phyloP scores from a whole-genome alignment of 2,113 vertebrate genomes.

The Varanus komodoensis region DNA sequence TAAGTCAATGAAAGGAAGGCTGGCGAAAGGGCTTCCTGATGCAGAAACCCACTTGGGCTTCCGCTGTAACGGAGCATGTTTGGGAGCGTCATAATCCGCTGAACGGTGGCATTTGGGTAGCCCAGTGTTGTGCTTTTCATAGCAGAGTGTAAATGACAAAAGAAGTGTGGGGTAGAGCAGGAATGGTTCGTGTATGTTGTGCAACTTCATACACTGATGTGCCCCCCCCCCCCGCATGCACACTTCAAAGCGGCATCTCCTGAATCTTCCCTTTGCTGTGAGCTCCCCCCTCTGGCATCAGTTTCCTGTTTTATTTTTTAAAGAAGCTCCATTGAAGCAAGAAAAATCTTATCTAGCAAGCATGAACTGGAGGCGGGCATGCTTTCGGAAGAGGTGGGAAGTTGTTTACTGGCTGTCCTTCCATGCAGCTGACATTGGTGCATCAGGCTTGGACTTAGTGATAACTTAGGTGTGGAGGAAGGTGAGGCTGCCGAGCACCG shows the following conservation, averaged over 20 bases:
- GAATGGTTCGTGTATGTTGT: background rate
- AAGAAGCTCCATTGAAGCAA: background rate
- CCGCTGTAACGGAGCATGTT: constrained; percentile 52
- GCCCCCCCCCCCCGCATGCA: background rate
- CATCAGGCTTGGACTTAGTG: background rate
- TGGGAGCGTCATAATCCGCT: constrained; percentile 54
- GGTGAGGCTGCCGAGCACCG: background rate
- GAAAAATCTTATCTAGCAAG: background rate
- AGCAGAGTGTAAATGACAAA: constrained; percentile 39
- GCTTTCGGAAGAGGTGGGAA: background rate
- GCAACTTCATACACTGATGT: constrained; percentile 10
- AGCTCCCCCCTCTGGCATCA: constrained; percentile 83
- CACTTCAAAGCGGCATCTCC: background rate
- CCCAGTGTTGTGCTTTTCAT: constrained; percentile 35
- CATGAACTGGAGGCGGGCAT: background rate
- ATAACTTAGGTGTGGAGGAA: background rate
- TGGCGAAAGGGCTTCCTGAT: constrained; percentile 53
- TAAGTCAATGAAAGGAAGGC: constrained; percentile 66
- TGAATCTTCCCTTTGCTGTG: constrained; percentile 75
- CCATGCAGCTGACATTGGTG: constrained; percentile 26
- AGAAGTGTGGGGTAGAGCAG: constrained; percentile 20
- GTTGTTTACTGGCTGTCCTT: background rate
- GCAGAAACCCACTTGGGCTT: constrained; percentile 49
- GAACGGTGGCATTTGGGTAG: constrained; percentile 55
- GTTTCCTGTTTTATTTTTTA: constrained; percentile 38